These are phyloP conservation scores for Drosophila maculinotata DNA, from an alignment of 2,888 invertebrate species.

Conservation along the genomic window DNA sequence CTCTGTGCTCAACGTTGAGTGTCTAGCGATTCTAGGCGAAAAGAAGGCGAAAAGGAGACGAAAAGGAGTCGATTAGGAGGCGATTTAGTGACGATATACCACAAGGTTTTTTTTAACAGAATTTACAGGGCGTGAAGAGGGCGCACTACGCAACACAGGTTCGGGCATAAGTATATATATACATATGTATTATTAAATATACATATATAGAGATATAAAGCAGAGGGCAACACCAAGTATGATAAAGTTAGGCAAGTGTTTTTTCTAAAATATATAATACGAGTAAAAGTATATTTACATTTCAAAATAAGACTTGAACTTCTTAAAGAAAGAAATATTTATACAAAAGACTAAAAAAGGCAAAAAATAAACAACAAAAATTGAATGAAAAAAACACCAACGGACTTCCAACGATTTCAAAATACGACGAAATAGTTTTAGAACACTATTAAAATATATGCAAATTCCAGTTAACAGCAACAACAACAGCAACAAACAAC, in stretches of 20 bases:
- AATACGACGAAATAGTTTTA: slow-evolving; percentile 81
- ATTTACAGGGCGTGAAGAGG: slow-evolving; percentile 62
- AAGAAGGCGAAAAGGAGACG: no score
- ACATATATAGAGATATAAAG: slow-evolving; percentile 15
- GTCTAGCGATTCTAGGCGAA: neutral
- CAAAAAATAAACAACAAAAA: no score
- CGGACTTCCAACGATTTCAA: slow-evolving; percentile 84
- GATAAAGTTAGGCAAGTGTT: slow-evolving; percentile 45
- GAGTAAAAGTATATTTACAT: slow-evolving; percentile 61
- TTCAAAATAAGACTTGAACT: slow-evolving; percentile 70
- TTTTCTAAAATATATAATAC: slow-evolving; percentile 49
- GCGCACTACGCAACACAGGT: slow-evolving; percentile 30
- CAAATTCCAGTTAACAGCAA: slow-evolving; percentile 45
- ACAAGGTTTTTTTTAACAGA: slow-evolving; percentile 75
- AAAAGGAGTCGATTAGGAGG: slow-evolving; percentile 1
- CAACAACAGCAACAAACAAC: slow-evolving; percentile 35
- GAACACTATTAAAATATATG: slow-evolving; percentile 38
- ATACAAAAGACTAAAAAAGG: slow-evolving; percentile 52
- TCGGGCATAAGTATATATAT: slow-evolving; percentile 17
- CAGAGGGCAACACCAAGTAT: slow-evolving; percentile 29
- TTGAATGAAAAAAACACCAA: slow-evolving; percentile 57
- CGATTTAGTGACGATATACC: slow-evolving; percentile 49
- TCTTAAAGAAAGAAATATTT: slow-evolving; percentile 73
- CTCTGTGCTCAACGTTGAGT: slow-evolving; percentile 43
- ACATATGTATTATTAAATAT: slow-evolving; percentile 13